Base-by-base conservation (phyloP, 1,140 invertebrate species). In the Drosophila tani region DNA sequence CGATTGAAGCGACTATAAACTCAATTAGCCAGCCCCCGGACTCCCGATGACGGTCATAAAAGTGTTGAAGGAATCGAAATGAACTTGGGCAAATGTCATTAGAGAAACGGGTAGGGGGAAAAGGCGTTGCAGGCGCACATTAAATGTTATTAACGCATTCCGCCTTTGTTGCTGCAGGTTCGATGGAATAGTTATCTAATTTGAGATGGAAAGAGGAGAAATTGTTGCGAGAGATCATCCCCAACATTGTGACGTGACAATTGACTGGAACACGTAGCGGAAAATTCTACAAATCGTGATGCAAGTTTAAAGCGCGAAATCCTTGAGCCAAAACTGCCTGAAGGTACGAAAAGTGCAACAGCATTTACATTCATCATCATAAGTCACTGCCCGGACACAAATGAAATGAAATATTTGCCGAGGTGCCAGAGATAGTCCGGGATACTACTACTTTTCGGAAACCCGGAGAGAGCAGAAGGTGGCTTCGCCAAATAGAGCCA, bases 311-410 rank as follows among this genome's bases (percentile, higher is more conserved):
- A 70, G 60, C 70, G 45, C 58, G 38, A 74, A 73, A 60, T 69
- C 40, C 45, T 50, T 41, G 24, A 40, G 41, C 43, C 32, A 50
- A 67, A 79, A 71, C 68, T 65, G 69, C 80, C 83, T 77, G 74
- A 77, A 77, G 75, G 55, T 67, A 57, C 21, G 21, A 57, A 86
- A 80, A 66, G 64, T 70, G 66, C 75, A 67, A 58, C 63, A 67
- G 70, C 88, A 91, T 81, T 82, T 82, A 81, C 81, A 92, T 92
- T 92, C 84, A 92, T 92, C 91, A 92, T 92, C 91, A 92, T 92
- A 92, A 92, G 86, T 92, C 91, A 92, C 79, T 82, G 83, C 82
- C 86, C 81, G 64, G 68, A 76, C 66, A 63, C 74, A 81, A 84
- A 91, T 86, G 73, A 91, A 91, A 91, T 91, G 87, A 91, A 91